Evolutionary conservation across 2,113 vertebrate genomes (phyloP).

Genomic region (Dendropsophus ebraccatus): DNA sequence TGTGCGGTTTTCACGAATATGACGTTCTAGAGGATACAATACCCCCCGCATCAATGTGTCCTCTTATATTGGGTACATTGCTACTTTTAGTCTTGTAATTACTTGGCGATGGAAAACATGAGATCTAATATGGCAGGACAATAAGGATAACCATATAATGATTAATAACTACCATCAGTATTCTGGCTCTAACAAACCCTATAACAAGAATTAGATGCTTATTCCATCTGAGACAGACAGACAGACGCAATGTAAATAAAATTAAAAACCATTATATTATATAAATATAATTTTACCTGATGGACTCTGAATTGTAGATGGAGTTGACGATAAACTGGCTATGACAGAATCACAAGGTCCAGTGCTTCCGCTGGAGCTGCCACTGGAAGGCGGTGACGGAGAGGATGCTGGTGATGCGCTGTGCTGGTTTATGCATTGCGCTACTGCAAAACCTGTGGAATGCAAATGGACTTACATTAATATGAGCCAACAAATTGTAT

Average conservation of each 20-base stretch:
- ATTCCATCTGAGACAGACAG: background rate
- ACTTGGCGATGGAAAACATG: background rate
- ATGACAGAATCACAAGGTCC: slow-evolving; percentile 83
- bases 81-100: background rate
- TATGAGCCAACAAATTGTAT: background rate
- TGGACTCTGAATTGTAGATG: slow-evolving; percentile 81
- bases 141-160: background rate
- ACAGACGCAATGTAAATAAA: background rate
- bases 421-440: slow-evolving; percentile 89
- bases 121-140: background rate
- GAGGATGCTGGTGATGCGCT: slow-evolving; percentile 80
- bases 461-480: slow-evolving; percentile 3
- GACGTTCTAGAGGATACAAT: background rate
- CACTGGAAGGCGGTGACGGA: slow-evolving; percentile 83
- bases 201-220: background rate
- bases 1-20: background rate
- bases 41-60: no score
- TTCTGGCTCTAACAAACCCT: background rate
- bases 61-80: no score
- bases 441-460: slow-evolving; percentile 91
- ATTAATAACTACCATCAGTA: background rate
- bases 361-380: slow-evolving; percentile 76
- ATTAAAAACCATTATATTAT: background rate
- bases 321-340: slow-evolving; percentile 77
- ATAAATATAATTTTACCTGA: slow-evolving; percentile 79